Evolutionary conservation across 1,140 invertebrate species (phyloP).

Genomic region (Grapholita molesta): DNA sequence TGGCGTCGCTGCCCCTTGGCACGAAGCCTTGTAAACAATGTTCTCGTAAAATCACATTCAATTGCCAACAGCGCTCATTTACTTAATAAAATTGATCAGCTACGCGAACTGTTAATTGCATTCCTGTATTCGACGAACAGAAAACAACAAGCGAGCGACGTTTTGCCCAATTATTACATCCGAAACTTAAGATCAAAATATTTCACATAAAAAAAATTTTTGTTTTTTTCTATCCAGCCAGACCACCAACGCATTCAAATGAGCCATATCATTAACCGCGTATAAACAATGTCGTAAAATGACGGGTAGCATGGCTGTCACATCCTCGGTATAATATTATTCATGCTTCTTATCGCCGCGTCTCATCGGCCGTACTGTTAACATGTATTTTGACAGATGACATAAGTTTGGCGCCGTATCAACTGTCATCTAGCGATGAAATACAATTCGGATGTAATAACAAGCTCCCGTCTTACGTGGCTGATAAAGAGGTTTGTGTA

Average conservation of each 20-base stretch:
- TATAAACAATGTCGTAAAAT: conserved; percentile 71
- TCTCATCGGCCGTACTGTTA: conserved; percentile 58
- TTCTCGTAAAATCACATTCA: conserved; percentile 74
- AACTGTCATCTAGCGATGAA: conserved; percentile 60
- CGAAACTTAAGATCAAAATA: conserved; percentile 5
- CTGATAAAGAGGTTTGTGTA: conserved; percentile 47
- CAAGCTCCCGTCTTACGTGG: conserved; percentile 73
- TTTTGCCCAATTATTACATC: conserved; percentile 6
- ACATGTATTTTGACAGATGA: conserved; percentile 78
- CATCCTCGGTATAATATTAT: conserved; percentile 58
- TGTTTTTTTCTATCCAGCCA: conserved; percentile 38
- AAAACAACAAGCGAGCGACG: neutral
- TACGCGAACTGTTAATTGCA: conserved; percentile 53
- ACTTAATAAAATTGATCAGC: conserved; percentile 50
- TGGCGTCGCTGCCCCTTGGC: conserved; percentile 57
- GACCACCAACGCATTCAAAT: conserved; percentile 72
- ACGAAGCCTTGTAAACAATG: conserved; percentile 70
- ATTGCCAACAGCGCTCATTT: conserved; percentile 53
- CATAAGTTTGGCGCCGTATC: conserved; percentile 72
- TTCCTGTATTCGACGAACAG: conserved; percentile 23
- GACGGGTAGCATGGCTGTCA: conserved; percentile 63
- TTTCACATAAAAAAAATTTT: conserved; percentile 31
- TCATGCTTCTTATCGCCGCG: conserved; percentile 45
- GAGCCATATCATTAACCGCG: conserved; percentile 63
- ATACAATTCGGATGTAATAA: conserved; percentile 72